Evolutionary conservation across 2,797 vertebrate species (phyloP).

Genomic region (Bovichtus variegatus): DNA sequence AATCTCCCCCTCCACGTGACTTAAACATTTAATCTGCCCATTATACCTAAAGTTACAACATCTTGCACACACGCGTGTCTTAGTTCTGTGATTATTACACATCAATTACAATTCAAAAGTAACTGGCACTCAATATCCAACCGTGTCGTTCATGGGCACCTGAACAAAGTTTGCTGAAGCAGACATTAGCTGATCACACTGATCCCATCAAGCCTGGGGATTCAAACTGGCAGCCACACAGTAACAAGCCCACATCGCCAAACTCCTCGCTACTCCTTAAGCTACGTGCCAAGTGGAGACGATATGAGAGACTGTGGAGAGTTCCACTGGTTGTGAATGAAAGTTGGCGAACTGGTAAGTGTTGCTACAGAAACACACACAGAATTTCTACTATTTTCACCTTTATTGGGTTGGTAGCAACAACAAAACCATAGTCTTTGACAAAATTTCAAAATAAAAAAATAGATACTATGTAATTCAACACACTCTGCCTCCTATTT

Average conservation of each 20-base stretch:
- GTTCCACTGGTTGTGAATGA: background rate
- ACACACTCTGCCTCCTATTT: slow-evolving; percentile 74
- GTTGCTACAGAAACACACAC: slow-evolving; percentile 26
- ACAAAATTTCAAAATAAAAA: slow-evolving; percentile 87
- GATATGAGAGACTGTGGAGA: background rate
- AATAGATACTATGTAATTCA: slow-evolving; percentile 81
- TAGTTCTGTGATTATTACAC: slow-evolving; percentile 4
- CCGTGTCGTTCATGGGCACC: background rate
- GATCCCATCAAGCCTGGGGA: background rate
- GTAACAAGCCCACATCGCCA: background rate
- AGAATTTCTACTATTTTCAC: slow-evolving; percentile 69
- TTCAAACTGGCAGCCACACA: slow-evolving; percentile 2
- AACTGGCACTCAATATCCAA: background rate
- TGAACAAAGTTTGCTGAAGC: background rate
- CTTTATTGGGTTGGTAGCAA: slow-evolving; percentile 87
- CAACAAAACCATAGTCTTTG: slow-evolving; percentile 83
- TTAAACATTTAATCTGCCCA: slow-evolving; percentile 1
- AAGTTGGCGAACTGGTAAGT: background rate
- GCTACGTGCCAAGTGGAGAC: background rate
- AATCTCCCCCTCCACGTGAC: background rate
- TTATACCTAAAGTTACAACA: slow-evolving; percentile 1
- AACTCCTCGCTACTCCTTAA: background rate
- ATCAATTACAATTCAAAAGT: background rate
- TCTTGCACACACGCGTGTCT: background rate
- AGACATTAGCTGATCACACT: background rate